phyloP scores from a whole-genome alignment of 2,113 vertebrate genomes.

The Apaloderma vittatum region DNA sequence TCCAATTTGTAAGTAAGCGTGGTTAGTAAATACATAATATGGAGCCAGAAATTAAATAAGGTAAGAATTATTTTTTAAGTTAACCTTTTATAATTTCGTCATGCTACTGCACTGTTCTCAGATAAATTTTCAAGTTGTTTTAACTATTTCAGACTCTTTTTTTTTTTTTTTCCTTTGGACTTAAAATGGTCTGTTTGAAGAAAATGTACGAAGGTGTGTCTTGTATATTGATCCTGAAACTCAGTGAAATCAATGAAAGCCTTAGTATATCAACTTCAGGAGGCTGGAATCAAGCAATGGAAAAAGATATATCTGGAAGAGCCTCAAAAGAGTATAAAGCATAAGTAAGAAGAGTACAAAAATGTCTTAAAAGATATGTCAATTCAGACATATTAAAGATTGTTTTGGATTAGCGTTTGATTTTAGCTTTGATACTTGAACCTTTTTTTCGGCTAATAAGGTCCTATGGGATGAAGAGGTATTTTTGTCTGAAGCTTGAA shows the following conservation, averaged over 20 bases:
- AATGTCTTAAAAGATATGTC: constrained; percentile 11
- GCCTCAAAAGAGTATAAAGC: constrained; percentile 19
- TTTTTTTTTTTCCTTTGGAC: background rate
- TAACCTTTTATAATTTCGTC: constrained; percentile 7
- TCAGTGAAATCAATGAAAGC: constrained; percentile 59
- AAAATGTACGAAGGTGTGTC: constrained; percentile 36
- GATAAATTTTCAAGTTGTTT: constrained; percentile 18
- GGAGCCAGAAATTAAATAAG: constrained; percentile 43
- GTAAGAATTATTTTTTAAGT: background rate
- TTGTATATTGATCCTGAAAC: constrained; percentile 64
- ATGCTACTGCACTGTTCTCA: background rate
- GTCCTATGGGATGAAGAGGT: constrained; percentile 22
- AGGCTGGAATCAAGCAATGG: background rate
- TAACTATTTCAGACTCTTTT: constrained; percentile 31
- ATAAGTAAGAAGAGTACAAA: constrained; percentile 4
- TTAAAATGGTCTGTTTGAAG: constrained; percentile 42
- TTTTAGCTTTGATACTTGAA: constrained; percentile 21
- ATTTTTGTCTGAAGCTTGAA: constrained; percentile 35
- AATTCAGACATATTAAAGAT: constrained; percentile 43
- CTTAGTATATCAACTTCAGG: constrained; percentile 54
- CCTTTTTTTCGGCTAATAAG: constrained; percentile 44
- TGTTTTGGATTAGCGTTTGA: constrained; percentile 49
- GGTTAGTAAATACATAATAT: background rate
- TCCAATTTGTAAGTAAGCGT: constrained; percentile 19
- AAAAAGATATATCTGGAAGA: constrained; percentile 45